A percentile compares a stretch with the other conserved stretches of the same genome.
These are phyloP conservation scores for Sclerodermus sp. DNA, from an alignment of 2,888 invertebrate species.

Conservation along the genomic window DNA sequence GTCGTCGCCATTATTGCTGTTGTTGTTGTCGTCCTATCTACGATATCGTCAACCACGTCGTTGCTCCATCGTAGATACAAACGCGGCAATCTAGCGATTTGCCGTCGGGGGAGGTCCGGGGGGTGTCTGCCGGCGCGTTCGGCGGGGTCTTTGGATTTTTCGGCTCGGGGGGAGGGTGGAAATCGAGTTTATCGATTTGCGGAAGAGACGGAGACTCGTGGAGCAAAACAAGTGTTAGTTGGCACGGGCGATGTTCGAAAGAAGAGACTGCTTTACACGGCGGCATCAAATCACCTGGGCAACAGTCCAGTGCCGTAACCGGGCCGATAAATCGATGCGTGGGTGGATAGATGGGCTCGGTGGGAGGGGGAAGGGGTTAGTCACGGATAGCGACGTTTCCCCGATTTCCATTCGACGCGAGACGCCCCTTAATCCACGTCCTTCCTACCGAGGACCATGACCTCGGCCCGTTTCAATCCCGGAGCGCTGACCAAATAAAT, in stretches of 20 bases:
- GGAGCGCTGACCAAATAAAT: conserved; percentile 35
- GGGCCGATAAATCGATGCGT: conserved; percentile 40
- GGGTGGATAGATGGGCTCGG: conserved; percentile 8
- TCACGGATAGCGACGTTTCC: conserved; percentile 34
- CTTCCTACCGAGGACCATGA: conserved; percentile 42
- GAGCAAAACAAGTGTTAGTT: too few species aligned
- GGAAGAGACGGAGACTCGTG: too few species aligned
- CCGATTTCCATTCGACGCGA: conserved; percentile 42
- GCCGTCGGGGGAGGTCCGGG: too few species aligned
- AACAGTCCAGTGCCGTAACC: conserved; percentile 36
- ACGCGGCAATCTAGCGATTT: too few species aligned
- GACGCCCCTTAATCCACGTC: conserved; percentile 38
- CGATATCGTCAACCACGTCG: too few species aligned
- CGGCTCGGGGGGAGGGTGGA: too few species aligned
- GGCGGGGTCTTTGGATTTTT: too few species aligned
- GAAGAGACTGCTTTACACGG: conserved; percentile 14
- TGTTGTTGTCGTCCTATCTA: too few species aligned
- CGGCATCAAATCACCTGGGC: conserved; percentile 39
- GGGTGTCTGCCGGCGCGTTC: too few species aligned
- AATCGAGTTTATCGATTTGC: too few species aligned
- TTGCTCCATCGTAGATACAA: too few species aligned
- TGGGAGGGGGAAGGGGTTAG: conserved; percentile 24
- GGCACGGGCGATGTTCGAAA: conserved; percentile 4
- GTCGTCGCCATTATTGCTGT: too few species aligned
- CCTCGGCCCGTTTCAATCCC: conserved; percentile 39